Conservation (phyloP, 1,140 invertebrate genomes). For the Periplaneta americana region DNA sequence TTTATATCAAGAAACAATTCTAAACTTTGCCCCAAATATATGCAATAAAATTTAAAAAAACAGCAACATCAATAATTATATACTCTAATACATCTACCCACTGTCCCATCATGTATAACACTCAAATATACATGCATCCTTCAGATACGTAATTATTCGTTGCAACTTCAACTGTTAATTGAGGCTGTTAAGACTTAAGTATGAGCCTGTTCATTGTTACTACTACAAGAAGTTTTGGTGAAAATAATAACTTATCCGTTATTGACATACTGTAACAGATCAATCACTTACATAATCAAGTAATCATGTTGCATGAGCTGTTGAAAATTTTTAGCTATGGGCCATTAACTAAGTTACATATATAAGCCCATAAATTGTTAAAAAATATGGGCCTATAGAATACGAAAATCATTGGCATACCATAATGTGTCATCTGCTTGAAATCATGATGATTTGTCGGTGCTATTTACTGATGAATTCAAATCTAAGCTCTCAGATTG, state of each 20-base stretch:
- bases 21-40: too few species aligned
- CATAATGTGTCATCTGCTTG: not conserved
- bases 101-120: not conserved
- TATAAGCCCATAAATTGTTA: too few species aligned
- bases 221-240: not conserved
- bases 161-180: not conserved
- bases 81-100: not conserved
- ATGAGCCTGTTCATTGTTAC: not conserved
- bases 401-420: not conserved
- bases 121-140: not conserved
- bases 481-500: constrained; percentile 3
- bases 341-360: too few species aligned
- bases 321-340: too few species aligned
- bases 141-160: not conserved
- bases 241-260: not conserved
- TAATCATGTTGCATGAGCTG: not conserved
- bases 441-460: constrained; percentile 10
- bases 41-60: not conserved
- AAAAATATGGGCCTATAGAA: not conserved
- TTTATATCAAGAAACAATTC: too few species aligned
- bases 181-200: not conserved
- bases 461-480: constrained; percentile 1
- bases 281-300: not conserved
- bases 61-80: not conserved
- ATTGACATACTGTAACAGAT: not conserved